A percentile compares a stretch with the other conserved stretches of the same genome.
Evolutionary conservation across 2,888 invertebrate species (phyloP).

Genomic region (Dichetophora obliterata): DNA sequence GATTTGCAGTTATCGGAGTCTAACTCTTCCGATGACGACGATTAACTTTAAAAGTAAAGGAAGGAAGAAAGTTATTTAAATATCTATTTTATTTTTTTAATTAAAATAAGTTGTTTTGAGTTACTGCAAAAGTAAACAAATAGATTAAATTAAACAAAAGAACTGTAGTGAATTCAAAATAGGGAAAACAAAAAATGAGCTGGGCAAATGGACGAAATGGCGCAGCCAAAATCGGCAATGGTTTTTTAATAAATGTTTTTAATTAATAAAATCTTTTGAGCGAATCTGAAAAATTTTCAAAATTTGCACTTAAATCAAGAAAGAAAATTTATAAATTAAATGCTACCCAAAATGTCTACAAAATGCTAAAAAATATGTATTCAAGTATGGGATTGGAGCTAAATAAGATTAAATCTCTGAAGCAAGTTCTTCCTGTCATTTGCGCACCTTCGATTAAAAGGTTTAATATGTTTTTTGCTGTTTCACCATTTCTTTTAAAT

Average conservation of each 20-base stretch:
- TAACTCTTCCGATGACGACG: slow-evolving; percentile 79
- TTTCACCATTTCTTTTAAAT: too few species aligned
- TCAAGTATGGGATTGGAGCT: too few species aligned
- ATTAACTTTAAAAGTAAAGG: slow-evolving; percentile 46
- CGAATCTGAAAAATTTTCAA: too few species aligned
- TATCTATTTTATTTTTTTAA: slow-evolving; percentile 29
- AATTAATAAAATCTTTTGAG: too few species aligned
- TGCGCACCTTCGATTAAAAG: too few species aligned
- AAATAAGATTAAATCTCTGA: too few species aligned
- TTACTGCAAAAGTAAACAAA: slow-evolving; percentile 1
- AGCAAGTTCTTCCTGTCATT: too few species aligned
- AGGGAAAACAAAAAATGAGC: neutral
- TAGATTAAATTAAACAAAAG: neutral
- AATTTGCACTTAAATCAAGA: too few species aligned
- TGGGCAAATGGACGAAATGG: neutral
- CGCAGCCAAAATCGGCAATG: neutral
- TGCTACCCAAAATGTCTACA: too few species aligned
- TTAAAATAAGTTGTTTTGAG: slow-evolving; percentile 39
- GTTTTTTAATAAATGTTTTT: neutral
- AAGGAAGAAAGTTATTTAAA: slow-evolving; percentile 30
- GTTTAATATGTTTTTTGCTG: too few species aligned
- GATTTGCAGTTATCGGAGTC: slow-evolving; percentile 90
- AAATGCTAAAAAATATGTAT: too few species aligned
- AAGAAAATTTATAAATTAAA: too few species aligned
- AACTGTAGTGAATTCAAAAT: neutral